phyloP scores from a whole-genome alignment of 2,888 invertebrate genomes.

The Lepidochitona cinerea region DNA sequence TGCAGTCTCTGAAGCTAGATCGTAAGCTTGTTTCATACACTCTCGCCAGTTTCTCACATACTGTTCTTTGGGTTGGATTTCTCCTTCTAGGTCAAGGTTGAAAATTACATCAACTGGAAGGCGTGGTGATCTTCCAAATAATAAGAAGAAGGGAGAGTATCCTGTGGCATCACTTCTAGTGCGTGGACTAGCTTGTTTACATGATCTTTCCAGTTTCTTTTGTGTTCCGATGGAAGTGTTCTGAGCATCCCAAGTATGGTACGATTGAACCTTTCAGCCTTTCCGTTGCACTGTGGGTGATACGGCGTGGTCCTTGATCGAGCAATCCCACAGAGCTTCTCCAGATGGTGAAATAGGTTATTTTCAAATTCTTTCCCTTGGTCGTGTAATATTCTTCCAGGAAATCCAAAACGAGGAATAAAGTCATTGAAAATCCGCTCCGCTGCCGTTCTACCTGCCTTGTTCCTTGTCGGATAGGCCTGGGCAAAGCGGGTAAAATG shows the following conservation, averaged over 20 bases:
- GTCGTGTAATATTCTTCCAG: conserved; percentile 7
- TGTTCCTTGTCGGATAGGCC: conserved; percentile 12
- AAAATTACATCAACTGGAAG: conserved; percentile 4
- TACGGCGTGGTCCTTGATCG: not conserved
- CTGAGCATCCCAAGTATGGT: not conserved
- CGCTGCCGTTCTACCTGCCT: not conserved
- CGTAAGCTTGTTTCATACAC: not conserved
- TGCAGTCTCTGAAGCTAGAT: not conserved
- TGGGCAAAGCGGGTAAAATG: conserved; percentile 18
- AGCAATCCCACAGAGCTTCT: not conserved
- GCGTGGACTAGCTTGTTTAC: conserved; percentile 6
- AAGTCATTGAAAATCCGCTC: not conserved
- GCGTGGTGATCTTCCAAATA: conserved; percentile 4
- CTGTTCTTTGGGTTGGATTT: no score
- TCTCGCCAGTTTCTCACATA: not conserved
- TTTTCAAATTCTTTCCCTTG: not conserved
- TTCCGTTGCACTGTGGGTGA: conserved; percentile 4
- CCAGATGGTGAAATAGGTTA: not conserved
- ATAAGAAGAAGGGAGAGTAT: not conserved
- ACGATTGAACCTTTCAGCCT: conserved; percentile 3
- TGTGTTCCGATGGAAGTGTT: no score
- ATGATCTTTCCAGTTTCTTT: conserved; percentile 8
- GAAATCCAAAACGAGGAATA: conserved; percentile 10
- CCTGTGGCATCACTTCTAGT: not conserved
- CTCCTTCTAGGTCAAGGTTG: no score